Evolutionary conservation across 2,888 invertebrate species (phyloP), one percentile per base, ranked within the genome.

Genomic region (Poecilus cupreus): DNA sequence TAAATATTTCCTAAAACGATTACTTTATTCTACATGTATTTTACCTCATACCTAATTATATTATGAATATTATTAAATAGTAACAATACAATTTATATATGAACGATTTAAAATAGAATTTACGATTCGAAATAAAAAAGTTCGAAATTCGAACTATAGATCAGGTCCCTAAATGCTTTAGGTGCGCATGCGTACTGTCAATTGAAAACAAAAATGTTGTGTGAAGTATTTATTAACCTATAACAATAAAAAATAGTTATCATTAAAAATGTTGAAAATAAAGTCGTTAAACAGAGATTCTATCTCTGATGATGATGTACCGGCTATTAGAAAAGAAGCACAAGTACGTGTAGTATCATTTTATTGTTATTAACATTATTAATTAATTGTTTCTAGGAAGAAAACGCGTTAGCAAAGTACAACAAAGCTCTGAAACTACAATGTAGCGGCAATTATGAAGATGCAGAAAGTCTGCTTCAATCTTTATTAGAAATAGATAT

Each of bases 401-500:
- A 96, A 88, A 95, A 96, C 84, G 96, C 95, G 0, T 90, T 95
- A 70, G 92, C 94, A 75, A 92, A 94, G 84, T 97, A 97, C 87
- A 94, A 95, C 82, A 93, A 94, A 88, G 96, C 96, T 6, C 90
- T 97, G 64, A 92, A 93, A 74, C 89, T 94, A 39, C 93, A 95
- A 86, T 91, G 93, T 84, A 92, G 92, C 85, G 93, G 93, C 8
- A 91, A 94, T 83, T 88, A 91, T 74, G 90, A 92, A 78, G 93
- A 94, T 86, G 95, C 96, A 0, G 92, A 94, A 78, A 90, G 91
- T 82, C 90, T 94, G 77, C 91, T 96, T 26, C 91, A 91, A 85
- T 93, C 94, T 85, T 90, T 97, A 3, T 88, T 90, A 46, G 90
- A 91, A 72, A 92, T 92, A 84, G 92, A 93, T 86, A 89, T 90